A percentile compares a stretch with the other conserved stretches of the same genome.
These are phyloP conservation scores for Crocuta crocuta DNA, from an alignment of 2,113 vertebrate species.

Conservation along the genomic window DNA sequence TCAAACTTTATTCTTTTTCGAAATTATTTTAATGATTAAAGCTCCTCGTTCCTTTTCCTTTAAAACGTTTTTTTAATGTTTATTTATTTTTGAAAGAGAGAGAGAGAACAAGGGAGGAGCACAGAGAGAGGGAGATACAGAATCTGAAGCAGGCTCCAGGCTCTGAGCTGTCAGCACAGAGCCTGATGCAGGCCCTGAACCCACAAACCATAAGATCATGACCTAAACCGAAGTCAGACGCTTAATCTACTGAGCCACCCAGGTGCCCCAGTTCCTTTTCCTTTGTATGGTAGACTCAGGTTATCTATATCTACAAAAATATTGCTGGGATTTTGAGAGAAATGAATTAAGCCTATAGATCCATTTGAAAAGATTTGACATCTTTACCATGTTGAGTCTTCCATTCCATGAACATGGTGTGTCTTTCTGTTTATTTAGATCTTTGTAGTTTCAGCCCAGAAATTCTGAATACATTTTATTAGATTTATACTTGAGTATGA, in stretches of 20 bases:
- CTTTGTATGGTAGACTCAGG: background rate
- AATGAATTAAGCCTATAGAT: background rate
- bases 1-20: background rate
- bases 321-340: background rate
- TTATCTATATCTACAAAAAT: background rate
- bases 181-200: no score
- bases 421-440: background rate
- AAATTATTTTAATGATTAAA: background rate
- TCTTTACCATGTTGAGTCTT: background rate
- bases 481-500: background rate
- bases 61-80: no score
- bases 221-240: no score
- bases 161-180: no score
- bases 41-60: background rate
- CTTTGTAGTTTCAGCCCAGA: background rate
- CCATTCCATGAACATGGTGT: background rate
- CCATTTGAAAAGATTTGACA: background rate
- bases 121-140: no score
- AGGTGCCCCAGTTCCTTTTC: background rate
- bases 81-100: no score
- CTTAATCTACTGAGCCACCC: no score
- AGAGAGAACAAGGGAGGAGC: no score
- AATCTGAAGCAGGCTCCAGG: no score
- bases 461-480: background rate
- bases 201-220: no score